Percentiles rank a stretch among this genome's conserved stretches.
Evolutionary conservation across 2,113 vertebrate species (phyloP).

Genomic region (Ramphastos sulfuratus): DNA sequence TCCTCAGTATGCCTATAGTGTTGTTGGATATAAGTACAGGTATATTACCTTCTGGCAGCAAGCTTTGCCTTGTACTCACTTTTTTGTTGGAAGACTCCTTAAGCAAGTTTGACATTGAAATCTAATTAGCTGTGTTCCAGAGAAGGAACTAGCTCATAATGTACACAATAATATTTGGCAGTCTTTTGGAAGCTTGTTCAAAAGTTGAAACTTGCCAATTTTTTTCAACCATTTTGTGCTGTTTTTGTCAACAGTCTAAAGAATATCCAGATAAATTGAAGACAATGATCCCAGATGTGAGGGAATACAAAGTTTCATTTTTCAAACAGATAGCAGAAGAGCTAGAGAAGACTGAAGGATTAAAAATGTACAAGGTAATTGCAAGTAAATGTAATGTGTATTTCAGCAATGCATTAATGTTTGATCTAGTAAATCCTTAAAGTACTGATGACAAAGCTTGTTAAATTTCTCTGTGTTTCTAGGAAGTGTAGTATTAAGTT

Average conservation of each 20-base stretch:
- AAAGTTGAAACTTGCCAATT: neutral
- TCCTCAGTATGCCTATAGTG: neutral
- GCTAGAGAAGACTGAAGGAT: slow-evolving; percentile 56
- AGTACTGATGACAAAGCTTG: neutral
- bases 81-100: neutral
- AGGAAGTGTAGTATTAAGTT: neutral
- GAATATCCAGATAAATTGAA: slow-evolving; percentile 57
- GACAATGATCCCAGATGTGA: neutral
- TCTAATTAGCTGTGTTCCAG: neutral
- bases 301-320: slow-evolving; percentile 46
- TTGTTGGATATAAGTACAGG: neutral
- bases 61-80: neutral
- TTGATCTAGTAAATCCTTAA: neutral
- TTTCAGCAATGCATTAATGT: neutral
- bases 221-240: neutral
- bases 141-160: neutral
- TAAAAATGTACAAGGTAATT: slow-evolving; percentile 69
- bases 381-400: neutral
- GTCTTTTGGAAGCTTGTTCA: neutral
- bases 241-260: slow-evolving; percentile 26
- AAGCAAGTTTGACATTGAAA: neutral
- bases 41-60: neutral
- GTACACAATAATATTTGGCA: neutral
- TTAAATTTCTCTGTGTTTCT: neutral
- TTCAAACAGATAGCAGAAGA: slow-evolving; percentile 47